These are phyloP conservation scores for Dryadula phaetusa DNA, from an alignment of 2,888 invertebrate species.

Conservation along the genomic window DNA sequence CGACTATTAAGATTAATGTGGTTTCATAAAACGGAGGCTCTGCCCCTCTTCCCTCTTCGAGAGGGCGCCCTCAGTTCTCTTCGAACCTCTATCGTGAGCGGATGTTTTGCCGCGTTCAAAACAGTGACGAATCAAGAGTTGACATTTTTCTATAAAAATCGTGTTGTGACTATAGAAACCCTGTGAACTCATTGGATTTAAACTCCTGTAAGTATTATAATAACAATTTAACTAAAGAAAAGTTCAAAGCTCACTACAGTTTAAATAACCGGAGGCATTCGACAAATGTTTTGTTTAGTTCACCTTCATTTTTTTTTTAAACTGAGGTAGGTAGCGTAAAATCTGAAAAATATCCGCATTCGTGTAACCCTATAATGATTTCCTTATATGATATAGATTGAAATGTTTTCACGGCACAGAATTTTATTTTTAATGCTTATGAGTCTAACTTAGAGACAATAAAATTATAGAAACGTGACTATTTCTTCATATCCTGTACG, in stretches of 20 bases:
- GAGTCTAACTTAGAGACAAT: slow-evolving; percentile 8
- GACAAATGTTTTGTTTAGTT: slow-evolving; percentile 39
- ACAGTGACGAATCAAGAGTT: slow-evolving; percentile 61
- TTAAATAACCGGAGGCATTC: slow-evolving; percentile 58
- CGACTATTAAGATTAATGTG: slow-evolving; percentile 48
- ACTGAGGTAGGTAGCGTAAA: slow-evolving; percentile 7
- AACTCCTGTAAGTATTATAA: slow-evolving; percentile 65
- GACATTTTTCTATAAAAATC: slow-evolving; percentile 64
- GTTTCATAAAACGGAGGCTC: slow-evolving; percentile 57
- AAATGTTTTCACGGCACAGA: slow-evolving; percentile 23
- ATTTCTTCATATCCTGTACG: slow-evolving; percentile 35
- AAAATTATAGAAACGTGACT: slow-evolving; percentile 35
- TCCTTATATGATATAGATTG: slow-evolving; percentile 25
- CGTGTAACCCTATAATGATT: slow-evolving; percentile 8
- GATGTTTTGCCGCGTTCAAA: slow-evolving; percentile 56
- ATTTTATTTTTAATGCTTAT: slow-evolving; percentile 23
- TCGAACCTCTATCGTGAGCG: slow-evolving; percentile 55
- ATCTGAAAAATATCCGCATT: slow-evolving; percentile 22
- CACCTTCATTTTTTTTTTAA: slow-evolving; percentile 29
- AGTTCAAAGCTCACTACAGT: slow-evolving; percentile 58
- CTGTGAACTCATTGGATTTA: slow-evolving; percentile 69
- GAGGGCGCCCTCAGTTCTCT: slow-evolving; percentile 73
- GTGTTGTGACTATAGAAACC: slow-evolving; percentile 68
- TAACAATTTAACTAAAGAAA: slow-evolving; percentile 53
- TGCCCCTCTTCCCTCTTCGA: slow-evolving; percentile 71